phyloP scores from a whole-genome alignment of 1,140 invertebrate species.

The Drosophila lini region DNA sequence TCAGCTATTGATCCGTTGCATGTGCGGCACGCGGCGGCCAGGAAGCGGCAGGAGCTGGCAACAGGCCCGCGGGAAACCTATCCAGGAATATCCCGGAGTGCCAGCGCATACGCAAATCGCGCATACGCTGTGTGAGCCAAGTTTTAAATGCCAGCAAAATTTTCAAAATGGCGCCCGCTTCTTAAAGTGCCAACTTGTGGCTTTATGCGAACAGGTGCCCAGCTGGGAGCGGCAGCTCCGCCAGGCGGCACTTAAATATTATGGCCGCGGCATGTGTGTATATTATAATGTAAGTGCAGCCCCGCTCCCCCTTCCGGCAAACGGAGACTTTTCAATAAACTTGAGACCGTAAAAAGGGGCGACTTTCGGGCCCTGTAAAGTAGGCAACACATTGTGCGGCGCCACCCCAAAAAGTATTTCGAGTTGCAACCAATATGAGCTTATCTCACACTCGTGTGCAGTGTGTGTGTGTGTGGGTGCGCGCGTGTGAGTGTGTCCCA shows the following conservation, averaged over 20 bases:
- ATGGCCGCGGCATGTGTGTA: constrained; percentile 14
- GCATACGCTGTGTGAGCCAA: constrained; percentile 28
- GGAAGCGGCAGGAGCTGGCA: constrained; percentile 29
- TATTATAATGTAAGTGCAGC: constrained; percentile 25
- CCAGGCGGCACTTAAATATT: constrained; percentile 7
- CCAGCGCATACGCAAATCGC: constrained; percentile 16
- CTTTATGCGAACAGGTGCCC: constrained; percentile 68
- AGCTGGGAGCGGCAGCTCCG: constrained; percentile 24
- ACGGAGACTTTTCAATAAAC: constrained; percentile 14
- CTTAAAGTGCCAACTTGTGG: constrained; percentile 83
- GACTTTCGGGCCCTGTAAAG: constrained; percentile 14
- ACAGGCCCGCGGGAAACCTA: constrained; percentile 10
- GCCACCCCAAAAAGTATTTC: not conserved
- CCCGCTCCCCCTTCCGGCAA: not conserved
- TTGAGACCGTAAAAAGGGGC: constrained; percentile 17
- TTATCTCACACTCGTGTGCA: constrained; percentile 1
- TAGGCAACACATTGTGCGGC: constrained; percentile 20
- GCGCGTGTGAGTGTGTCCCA: not conserved
- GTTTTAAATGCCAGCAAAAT: constrained; percentile 63
- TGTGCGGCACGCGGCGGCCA: constrained; percentile 58
- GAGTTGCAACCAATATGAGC: constrained; percentile 6
- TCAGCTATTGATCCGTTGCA: constrained; percentile 80
- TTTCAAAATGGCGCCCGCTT: constrained; percentile 80
- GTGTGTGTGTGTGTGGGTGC: not conserved
- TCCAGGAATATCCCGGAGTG: constrained; percentile 1